Evolutionary conservation across 2,113 vertebrate species (phyloP), one percentile per base, ranked within the genome.

Genomic region (Calyptommatus sinebrachiatus): DNA sequence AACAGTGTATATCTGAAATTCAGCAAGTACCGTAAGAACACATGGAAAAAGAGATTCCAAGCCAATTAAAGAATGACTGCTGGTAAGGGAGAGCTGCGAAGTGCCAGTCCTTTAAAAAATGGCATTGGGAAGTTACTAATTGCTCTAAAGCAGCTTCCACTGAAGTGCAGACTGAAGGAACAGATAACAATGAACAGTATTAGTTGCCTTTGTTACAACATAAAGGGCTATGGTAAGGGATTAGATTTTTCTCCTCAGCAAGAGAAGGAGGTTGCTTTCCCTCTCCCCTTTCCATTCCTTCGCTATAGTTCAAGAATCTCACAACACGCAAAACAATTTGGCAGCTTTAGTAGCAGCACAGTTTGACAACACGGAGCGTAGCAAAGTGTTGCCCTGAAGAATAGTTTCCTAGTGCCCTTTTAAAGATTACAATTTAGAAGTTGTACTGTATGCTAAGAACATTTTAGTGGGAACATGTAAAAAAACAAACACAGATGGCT

Each of bases 111-210:
- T 80, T 88, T 88, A 79, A 83, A 57, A 74, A 65, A 66, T 69
- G 79, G 79, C 26, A 22, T 76, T 77, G 76, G 60, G 45, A 84
- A 83, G 84, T 86, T 79, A 53, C 83, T 81, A 84, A 84, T 81
- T 83, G 73, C 70, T 84, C 71, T 86, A 72, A 83, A 71, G 71
- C 70, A 80, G 83, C 82, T 76, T 77, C 73, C 70, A 83, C 74
- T 88, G 88, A 87, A 88, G 85, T 83, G 87, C 81, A 48, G 81
- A 88, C 87, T 89, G 80, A 87, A 50, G 48, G 79, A 89, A 84
- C 50, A 80, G 71, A 89, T 91, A 92, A 80, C 82, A 84, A 62
- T 82, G 71, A 81, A 84, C 79, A 63, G n/a, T 89, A 80, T 84
- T 80, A 61, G 71, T 88, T 88, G 81, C 83, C 87, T 89, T 89